Evolutionary conservation across 2,888 invertebrate genomes (phyloP).

Genomic region (Thumatha senex): DNA sequence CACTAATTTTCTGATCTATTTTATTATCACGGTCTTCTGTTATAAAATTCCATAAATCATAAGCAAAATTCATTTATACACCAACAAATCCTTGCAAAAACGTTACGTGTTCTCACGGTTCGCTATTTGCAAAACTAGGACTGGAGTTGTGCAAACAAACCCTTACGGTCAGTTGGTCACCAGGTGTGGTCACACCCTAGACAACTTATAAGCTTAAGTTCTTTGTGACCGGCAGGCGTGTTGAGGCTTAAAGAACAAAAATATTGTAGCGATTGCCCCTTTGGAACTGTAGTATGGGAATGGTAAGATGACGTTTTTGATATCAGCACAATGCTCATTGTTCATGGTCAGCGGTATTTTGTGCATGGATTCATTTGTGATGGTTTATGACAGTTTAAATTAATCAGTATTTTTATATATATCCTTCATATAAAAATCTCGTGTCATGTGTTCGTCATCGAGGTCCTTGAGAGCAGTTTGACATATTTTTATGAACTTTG

Average conservation of each 20-base stretch:
- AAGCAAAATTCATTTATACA: slow-evolving; percentile 17
- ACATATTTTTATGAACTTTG: too few species aligned
- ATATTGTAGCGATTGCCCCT: slow-evolving; percentile 70
- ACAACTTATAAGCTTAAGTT: slow-evolving; percentile 60
- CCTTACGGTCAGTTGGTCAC: slow-evolving; percentile 76
- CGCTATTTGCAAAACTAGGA: slow-evolving; percentile 59
- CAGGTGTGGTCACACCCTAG: slow-evolving; percentile 73
- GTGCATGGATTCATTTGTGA: slow-evolving; percentile 51
- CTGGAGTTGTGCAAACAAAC: slow-evolving; percentile 69
- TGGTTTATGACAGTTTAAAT: slow-evolving; percentile 13
- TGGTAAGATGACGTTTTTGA: slow-evolving; percentile 71
- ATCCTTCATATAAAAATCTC: too few species aligned
- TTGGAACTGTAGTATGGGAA: slow-evolving; percentile 60
- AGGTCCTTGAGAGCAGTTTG: too few species aligned
- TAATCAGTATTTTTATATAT: not conserved
- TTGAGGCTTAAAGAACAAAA: slow-evolving; percentile 64
- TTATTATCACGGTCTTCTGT: too few species aligned
- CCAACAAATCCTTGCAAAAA: slow-evolving; percentile 29
- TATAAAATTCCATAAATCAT: slow-evolving; percentile 6
- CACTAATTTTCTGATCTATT: not conserved
- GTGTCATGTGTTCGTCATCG: too few species aligned
- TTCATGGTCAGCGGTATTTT: slow-evolving; percentile 62
- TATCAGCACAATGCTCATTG: slow-evolving; percentile 62
- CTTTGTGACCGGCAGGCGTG: slow-evolving; percentile 70
- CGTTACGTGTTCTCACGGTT: slow-evolving; percentile 72